Evolutionary conservation across 2,113 vertebrate genomes (phyloP), one percentile per base, ranked within the genome.

Genomic region (Cairina moschata): DNA sequence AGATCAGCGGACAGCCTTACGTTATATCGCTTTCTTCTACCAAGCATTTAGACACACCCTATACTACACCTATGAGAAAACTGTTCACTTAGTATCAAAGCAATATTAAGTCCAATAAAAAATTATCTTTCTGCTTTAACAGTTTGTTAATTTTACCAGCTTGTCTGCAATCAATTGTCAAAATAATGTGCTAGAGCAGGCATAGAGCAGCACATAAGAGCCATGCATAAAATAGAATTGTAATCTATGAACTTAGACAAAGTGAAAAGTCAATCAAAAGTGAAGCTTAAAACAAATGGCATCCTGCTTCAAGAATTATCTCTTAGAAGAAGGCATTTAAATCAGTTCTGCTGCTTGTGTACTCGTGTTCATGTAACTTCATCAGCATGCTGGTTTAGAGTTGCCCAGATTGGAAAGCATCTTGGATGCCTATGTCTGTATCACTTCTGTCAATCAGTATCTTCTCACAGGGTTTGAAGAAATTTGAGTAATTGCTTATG

Each of bases 331-430:
- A 34, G 38, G 18, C 68, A 83, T 91, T 86, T 88, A 88, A 81
- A 78, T 82, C 38, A 56, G 56, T 78, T 92, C 62, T 2, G 4
- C 42, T 75, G 13, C 71, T 54, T 90, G 63, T 90, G 72, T 86
- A 18, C 76, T 86, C 60, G 12, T 50, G 38, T 44, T 28, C 44
- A 6, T 21, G 20, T 86, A 77, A 69, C n/a, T 94, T 88, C 50
- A 73, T 74, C 72, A 3, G 0, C 62, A 29, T 83, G 36, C 59
- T 86, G 40, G 26, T 80, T 86, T 80, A 69, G 46, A 91, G 59
- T 21, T 74, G 72, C 50, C 86, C 88, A 90, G 79, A 93, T 77
- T 94, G 90, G 94, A 86, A 90, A 74, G 55, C 79, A 90, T 94
- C 67, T 96, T 95, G 94, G 48, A 86, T 88, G 67, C 72, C 68